Evolutionary conservation across 2,113 vertebrate species (phyloP).

Genomic region (Elachura formosa): DNA sequence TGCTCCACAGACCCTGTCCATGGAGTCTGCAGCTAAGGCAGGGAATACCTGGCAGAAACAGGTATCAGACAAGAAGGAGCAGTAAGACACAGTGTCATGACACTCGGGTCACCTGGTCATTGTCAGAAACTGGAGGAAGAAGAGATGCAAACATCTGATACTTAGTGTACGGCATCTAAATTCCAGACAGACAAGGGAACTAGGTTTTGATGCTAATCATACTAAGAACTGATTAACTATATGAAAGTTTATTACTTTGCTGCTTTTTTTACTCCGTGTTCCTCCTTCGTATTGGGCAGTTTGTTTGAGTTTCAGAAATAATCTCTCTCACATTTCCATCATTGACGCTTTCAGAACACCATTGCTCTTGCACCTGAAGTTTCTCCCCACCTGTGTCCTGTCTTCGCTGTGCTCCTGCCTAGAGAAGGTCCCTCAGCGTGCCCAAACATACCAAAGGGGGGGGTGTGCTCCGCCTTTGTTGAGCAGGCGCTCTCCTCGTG

Average conservation of each 20-base stretch:
- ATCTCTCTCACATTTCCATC: background rate
- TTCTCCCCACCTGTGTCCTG: background rate
- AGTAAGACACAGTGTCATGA: background rate
- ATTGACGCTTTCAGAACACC: background rate
- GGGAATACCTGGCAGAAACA: background rate
- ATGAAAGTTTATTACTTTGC: background rate
- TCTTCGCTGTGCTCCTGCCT: background rate
- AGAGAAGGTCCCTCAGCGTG: background rate
- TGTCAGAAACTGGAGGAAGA: background rate
- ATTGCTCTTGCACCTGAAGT: background rate
- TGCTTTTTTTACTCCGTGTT: background rate
- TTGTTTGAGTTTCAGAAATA: background rate
- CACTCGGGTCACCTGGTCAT: background rate
- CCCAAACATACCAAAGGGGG: slow-evolving; percentile 80
- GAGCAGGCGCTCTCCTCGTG: slow-evolving; percentile 75
- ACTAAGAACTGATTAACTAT: background rate
- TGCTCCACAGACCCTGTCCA: background rate
- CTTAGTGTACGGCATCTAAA: background rate
- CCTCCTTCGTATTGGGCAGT: background rate
- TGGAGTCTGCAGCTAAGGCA: background rate
- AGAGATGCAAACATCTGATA: background rate
- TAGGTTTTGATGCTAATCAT: background rate
- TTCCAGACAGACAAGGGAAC: background rate
- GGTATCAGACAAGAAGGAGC: background rate
- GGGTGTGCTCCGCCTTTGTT: slow-evolving; percentile 52